phyloP scores from a whole-genome alignment of 2,113 vertebrate species.

The Turnix velox region DNA sequence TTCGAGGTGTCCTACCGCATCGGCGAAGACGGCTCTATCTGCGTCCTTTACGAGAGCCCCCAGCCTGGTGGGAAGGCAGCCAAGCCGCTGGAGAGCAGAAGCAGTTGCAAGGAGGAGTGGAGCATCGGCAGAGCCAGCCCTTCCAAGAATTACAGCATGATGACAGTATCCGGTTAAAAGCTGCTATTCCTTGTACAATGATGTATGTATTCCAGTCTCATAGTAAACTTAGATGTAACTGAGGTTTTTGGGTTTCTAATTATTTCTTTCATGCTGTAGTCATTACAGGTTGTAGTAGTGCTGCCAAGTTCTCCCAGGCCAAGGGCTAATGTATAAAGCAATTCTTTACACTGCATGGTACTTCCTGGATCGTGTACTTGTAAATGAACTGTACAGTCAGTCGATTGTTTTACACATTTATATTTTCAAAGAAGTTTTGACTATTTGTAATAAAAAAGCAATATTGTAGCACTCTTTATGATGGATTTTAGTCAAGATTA shows the following conservation, averaged over 20 bases:
- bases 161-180: conserved; percentile 74
- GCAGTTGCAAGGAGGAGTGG: conserved; percentile 71
- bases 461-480: conserved; percentile 43
- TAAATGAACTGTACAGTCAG: conserved; percentile 72
- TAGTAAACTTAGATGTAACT: conserved; percentile 19
- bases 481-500: not conserved
- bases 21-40: conserved; percentile 79
- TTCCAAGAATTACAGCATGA: conserved; percentile 71
- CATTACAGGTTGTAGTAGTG: conserved; percentile 40
- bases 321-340: conserved; percentile 62
- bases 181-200: conserved; percentile 6
- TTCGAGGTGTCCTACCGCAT: conserved; percentile 80
- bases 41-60: conserved; percentile 73
- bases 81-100: conserved; percentile 47
- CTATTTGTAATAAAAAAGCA: conserved; percentile 72
- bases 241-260: not conserved
- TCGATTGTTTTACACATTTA: conserved; percentile 69
- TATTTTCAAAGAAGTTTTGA: conserved; percentile 67
- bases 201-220: conserved; percentile 22
- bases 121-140: conserved; percentile 64
- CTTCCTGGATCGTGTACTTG: conserved; percentile 57
- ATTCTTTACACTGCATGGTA: conserved; percentile 39
- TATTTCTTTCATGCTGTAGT: not conserved
- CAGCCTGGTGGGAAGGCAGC: not conserved
- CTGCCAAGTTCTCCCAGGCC: conserved; percentile 61